phyloP scores from a whole-genome alignment of 2,888 invertebrate species.

The Cheilosia vulpina region DNA sequence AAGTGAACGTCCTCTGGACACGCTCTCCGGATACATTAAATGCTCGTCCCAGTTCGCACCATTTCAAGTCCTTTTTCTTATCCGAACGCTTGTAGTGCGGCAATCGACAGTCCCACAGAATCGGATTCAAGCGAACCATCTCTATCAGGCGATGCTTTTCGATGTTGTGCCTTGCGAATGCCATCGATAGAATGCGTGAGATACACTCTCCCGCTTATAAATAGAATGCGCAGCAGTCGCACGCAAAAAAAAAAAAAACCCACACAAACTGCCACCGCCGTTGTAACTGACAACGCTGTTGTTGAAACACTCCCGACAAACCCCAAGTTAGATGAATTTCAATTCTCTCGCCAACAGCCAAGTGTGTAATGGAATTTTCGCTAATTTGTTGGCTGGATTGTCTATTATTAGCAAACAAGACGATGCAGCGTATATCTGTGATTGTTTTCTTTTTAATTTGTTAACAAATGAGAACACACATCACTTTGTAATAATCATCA shows the following conservation, averaged over 20 bases:
- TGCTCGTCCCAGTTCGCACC: slow-evolving; percentile 81
- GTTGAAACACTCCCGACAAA: slow-evolving; percentile 22
- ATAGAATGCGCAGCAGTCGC: slow-evolving; percentile 70
- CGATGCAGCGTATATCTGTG: neutral
- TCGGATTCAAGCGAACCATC: slow-evolving; percentile 81
- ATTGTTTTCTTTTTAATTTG: slow-evolving; percentile 32
- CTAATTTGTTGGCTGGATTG: slow-evolving; percentile 22
- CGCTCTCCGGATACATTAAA: slow-evolving; percentile 82
- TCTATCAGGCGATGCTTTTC: slow-evolving; percentile 83
- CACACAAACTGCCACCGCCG: slow-evolving; percentile 42
- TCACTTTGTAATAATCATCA: neutral
- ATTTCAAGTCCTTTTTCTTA: slow-evolving; percentile 82
- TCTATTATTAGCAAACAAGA: slow-evolving; percentile 53
- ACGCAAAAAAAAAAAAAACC: slow-evolving; percentile 42
- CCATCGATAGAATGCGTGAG: slow-evolving; percentile 77
- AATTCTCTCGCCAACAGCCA: neutral
- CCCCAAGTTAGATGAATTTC: slow-evolving; percentile 41
- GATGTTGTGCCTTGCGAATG: slow-evolving; percentile 82
- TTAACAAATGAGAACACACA: slow-evolving; percentile 50
- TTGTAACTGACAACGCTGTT: slow-evolving; percentile 19
- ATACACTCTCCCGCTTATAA: slow-evolving; percentile 52
- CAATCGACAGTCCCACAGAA: slow-evolving; percentile 82
- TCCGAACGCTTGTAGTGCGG: slow-evolving; percentile 82
- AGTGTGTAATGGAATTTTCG: slow-evolving; percentile 36
- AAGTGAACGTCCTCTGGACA: slow-evolving; percentile 82